Percentiles rank a stretch among this genome's conserved stretches.
Evolutionary conservation across 2,888 invertebrate species (phyloP).

Genomic region (Agrypnus murinus): DNA sequence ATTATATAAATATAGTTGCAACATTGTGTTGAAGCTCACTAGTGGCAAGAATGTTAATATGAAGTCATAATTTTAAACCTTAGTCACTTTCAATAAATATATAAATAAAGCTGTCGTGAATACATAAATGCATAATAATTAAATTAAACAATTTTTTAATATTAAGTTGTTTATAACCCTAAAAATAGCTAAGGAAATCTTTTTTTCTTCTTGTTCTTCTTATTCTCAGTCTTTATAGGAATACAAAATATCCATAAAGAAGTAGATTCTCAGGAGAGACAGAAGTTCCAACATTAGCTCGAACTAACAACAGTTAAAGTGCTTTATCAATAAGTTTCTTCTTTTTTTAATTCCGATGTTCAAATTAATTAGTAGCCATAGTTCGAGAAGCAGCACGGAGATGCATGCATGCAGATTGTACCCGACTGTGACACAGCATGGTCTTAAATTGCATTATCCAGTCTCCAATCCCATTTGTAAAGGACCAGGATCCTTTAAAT

Average conservation of each 20-base stretch:
- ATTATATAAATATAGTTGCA: conserved; percentile 1
- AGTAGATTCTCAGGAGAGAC: neutral
- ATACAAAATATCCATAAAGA: conserved; percentile 21
- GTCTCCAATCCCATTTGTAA: conserved; percentile 40
- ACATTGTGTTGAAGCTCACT: conserved; percentile 7
- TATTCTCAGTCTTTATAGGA: conserved; percentile 4
- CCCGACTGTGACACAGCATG: conserved; percentile 44
- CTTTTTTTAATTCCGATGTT: conserved; percentile 36
- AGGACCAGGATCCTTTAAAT: conserved; percentile 42
- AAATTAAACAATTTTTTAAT: conserved; percentile 14
- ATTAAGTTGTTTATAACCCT: conserved; percentile 10
- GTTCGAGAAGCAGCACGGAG: conserved; percentile 37
- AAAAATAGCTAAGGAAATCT: neutral
- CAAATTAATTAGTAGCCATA: conserved; percentile 50
- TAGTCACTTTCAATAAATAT: conserved; percentile 9
- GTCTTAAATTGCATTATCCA: conserved; percentile 48
- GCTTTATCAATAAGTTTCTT: conserved; percentile 30
- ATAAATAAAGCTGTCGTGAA: neutral
- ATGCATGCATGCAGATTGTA: conserved; percentile 50
- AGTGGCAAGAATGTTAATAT: conserved; percentile 6
- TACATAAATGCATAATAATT: conserved; percentile 15
- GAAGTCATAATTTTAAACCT: conserved; percentile 25
- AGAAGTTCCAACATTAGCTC: conserved; percentile 24
- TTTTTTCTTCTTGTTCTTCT: neutral
- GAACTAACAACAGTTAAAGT: conserved; percentile 30